Evolutionary conservation across 2,888 invertebrate genomes (phyloP), one percentile per base, ranked within the genome.

Genomic region (Xestia xanthographa): DNA sequence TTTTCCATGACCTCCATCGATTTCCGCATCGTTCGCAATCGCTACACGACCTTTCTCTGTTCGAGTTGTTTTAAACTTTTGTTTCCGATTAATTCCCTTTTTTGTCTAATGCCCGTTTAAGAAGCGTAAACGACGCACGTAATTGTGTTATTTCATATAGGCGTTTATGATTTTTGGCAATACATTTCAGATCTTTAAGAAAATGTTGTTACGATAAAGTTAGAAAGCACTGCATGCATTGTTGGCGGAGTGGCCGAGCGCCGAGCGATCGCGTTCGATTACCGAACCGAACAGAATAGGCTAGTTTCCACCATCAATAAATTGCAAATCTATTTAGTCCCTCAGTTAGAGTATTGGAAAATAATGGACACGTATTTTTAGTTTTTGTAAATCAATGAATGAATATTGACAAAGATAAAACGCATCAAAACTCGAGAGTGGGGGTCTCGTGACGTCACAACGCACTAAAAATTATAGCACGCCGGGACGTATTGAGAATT

Each of bases 1-100:
- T 83, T 79, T 88, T 69, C 82, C 86, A 43, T 72, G 86, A 87
- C 88, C 89, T 87, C 85, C 75, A 79, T 77, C 48, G 81, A 79
- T 87, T 88, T 88, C 87, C 87, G 86, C 69, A 76, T 85, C 68
- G 72, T 66, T 85, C 77, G 77, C 82, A 86, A 86, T 90, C 89
- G 67, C 26, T 43, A 60, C 38, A 48, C 73, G 82, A 85, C 84
- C 84, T 87, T 87, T 84, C 82, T 87, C 79, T 78, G 58, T 66
- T 60, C 56, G 53, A 65, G 60, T 81, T 50, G 29, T 29, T 45
- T n/a, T 29, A 70, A 62, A 60, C 45, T 12, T 26, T 63, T 62
- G 26, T 62, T 75, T 63, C 41, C 68, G 45, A 78, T 71, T 72
- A 58, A 63, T 60, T n/a, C 72, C 72, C 65, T 58, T 83, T 71